phyloP scores from a whole-genome alignment of 2,888 invertebrate genomes.

The Lasioglossum malachurum region DNA sequence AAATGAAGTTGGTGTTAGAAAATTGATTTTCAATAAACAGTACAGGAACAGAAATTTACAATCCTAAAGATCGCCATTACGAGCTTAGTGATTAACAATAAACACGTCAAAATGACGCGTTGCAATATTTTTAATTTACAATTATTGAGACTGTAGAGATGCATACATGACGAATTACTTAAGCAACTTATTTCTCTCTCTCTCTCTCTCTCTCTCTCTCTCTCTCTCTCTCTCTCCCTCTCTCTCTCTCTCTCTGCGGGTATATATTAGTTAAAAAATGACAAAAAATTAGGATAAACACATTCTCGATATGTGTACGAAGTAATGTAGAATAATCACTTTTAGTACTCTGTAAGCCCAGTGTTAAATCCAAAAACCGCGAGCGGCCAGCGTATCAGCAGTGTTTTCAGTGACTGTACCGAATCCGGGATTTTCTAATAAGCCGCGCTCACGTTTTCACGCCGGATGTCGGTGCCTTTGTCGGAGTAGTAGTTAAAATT shows the following conservation, averaged over 20 bases:
- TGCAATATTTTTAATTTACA: too few relatives aligned
- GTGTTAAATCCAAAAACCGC: neutral
- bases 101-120: too few relatives aligned
- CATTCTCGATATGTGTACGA: neutral
- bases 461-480: constrained; percentile 8
- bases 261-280: neutral
- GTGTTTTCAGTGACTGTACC: neutral
- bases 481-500: neutral
- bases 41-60: too few relatives aligned
- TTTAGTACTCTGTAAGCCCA: neutral
- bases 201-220: too few relatives aligned
- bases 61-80: neutral
- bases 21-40: too few relatives aligned
- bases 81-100: too few relatives aligned
- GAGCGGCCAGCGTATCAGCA: neutral
- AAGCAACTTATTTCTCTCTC: too few relatives aligned
- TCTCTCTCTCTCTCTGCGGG: too few relatives aligned
- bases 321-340: neutral
- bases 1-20: neutral
- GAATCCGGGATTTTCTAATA: neutral
- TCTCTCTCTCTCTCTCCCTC: too few relatives aligned
- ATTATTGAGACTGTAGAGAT: too few relatives aligned
- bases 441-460: neutral
- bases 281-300: neutral
- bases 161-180: neutral